Percentiles rank a stretch among this genome's conserved stretches.
phyloP scores from a whole-genome alignment of 1,140 invertebrate genomes.

The Diachasma alloeum region DNA sequence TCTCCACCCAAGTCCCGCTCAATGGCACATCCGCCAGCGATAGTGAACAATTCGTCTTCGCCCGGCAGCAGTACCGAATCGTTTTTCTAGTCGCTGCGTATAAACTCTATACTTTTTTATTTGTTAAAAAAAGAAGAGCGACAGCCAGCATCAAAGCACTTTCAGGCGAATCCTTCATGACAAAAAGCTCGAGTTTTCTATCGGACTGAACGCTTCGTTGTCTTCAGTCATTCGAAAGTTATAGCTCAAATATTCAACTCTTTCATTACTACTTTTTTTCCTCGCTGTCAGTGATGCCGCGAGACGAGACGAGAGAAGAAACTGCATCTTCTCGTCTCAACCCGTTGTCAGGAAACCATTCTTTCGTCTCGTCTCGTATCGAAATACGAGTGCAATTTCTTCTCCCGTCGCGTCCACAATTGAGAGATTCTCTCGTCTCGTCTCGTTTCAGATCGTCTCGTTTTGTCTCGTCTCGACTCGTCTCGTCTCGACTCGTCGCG shows the following conservation, averaged over 20 bases:
- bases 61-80: not conserved
- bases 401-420: no score
- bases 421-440: no score
- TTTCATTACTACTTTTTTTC: not conserved
- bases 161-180: not conserved
- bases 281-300: no score
- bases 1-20: not conserved
- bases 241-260: not conserved
- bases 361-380: no score
- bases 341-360: no score
- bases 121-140: not conserved
- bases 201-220: not conserved
- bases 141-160: constrained; percentile 5
- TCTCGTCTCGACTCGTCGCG: no score
- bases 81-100: constrained; percentile 1
- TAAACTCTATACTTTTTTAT: not conserved
- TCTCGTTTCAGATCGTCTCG: no score
- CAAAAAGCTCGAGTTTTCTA: not conserved
- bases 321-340: no score
- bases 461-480: no score
- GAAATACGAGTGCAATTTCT: no score
- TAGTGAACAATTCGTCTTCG: constrained; percentile 12
- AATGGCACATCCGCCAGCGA: not conserved
- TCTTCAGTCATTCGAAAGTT: not conserved
- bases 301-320: no score